phyloP scores from a whole-genome alignment of 1,140 invertebrate genomes.

The Cepaea nemoralis region DNA sequence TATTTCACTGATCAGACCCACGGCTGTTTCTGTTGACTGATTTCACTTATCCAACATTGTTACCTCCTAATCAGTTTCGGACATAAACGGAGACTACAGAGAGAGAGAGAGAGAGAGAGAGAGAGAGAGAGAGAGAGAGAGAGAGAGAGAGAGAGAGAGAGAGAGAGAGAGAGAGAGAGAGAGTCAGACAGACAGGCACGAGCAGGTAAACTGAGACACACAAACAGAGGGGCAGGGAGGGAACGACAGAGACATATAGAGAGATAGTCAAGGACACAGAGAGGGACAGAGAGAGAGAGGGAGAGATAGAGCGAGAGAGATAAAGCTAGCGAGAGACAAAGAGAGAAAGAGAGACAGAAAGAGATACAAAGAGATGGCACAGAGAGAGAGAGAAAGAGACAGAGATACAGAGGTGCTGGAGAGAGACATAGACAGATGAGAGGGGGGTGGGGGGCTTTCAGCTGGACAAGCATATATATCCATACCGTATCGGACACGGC shows the following conservation, averaged over 20 bases:
- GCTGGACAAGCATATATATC: no score
- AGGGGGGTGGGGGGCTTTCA: background rate
- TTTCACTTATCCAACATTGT: no score
- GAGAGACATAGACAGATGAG: background rate
- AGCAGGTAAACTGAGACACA: background rate
- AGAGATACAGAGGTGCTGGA: background rate
- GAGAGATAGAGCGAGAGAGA: background rate
- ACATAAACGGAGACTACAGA: no score
- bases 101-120: conserved; percentile 5
- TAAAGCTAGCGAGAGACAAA: background rate
- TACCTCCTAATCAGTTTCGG: no score
- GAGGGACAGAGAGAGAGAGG: background rate
- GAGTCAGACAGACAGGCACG: background rate
- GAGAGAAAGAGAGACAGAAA: background rate
- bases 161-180: conserved; percentile 2
- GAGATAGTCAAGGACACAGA: background rate
- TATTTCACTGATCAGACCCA: no score
- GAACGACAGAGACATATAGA: background rate
- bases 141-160: conserved; percentile 20
- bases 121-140: background rate
- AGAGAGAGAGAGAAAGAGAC: conserved; percentile 29
- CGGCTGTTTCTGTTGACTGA: no score
- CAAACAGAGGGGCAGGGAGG: background rate
- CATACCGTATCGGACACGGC: no score
- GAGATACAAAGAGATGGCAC: background rate